Conservation (phyloP, 1,140 invertebrate species). For the Cyphomyrmex costatus region DNA sequence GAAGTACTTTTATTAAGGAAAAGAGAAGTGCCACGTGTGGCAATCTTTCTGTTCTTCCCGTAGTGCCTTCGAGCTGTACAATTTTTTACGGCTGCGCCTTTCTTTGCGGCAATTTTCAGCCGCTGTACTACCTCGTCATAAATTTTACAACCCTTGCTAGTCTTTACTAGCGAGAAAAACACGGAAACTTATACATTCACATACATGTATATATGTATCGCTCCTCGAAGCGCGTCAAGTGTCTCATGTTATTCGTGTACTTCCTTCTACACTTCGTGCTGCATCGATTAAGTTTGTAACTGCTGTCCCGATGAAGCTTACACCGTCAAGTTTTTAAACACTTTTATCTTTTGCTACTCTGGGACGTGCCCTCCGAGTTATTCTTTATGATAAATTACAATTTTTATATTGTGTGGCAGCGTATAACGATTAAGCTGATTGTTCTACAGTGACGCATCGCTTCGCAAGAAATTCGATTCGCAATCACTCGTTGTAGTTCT, state of each 20-base stretch:
- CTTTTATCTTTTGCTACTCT: neutral
- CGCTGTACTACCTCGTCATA: neutral
- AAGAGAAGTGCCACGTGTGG: neutral
- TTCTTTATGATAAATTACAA: constrained; percentile 34
- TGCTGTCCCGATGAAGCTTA: neutral
- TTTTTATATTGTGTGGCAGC: constrained; percentile 12
- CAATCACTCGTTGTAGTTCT: neutral
- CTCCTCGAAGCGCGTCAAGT: constrained; percentile 2
- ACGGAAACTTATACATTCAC: neutral
- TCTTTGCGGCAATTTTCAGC: neutral
- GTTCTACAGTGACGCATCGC: neutral
- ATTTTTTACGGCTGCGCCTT: constrained; percentile 16
- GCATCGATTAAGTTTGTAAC: constrained; percentile 22
- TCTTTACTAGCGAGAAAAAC: neutral
- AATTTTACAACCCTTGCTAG: constrained; percentile 27
- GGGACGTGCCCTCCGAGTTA: neutral
- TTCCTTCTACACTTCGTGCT: neutral
- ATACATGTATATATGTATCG: neutral
- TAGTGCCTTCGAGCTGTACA: neutral
- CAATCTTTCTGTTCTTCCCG: neutral
- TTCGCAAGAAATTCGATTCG: neutral
- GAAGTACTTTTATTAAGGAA: neutral
- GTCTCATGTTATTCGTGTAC: constrained; percentile 3
- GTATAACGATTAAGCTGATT: constrained; percentile 48
- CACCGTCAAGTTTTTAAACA: neutral